These are phyloP conservation scores for Drosophila conformis DNA, from an alignment of 2,888 invertebrate genomes.

Conservation along the genomic window DNA sequence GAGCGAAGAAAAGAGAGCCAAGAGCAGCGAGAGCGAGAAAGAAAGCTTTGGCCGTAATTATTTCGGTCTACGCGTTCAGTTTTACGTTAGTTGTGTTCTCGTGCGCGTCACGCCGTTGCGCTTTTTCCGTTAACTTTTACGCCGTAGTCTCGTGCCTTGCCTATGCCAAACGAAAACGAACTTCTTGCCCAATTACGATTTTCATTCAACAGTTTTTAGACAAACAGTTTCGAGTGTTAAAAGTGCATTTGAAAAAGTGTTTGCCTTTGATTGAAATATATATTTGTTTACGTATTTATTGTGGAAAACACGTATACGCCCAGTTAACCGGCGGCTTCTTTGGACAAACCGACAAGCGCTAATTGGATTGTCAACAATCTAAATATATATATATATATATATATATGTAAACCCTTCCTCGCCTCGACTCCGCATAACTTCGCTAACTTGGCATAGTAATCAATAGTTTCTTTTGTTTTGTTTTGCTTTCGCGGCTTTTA, in stretches of 20 bases:
- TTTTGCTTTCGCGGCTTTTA: slow-evolving; percentile 50
- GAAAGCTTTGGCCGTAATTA: slow-evolving; percentile 34
- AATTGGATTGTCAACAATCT: slow-evolving; percentile 76
- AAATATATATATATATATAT: background rate
- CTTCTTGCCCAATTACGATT: slow-evolving; percentile 1
- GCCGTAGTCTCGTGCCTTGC: slow-evolving; percentile 28
- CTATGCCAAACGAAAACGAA: slow-evolving; percentile 16
- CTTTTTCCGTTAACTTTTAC: slow-evolving; percentile 24
- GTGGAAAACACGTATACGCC: slow-evolving; percentile 36
- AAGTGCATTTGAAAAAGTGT: slow-evolving; percentile 6
- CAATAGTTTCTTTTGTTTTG: slow-evolving; percentile 63
- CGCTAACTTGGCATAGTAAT: slow-evolving; percentile 53
- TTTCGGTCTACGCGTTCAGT: slow-evolving; percentile 55
- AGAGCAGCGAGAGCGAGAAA: slow-evolving; percentile 41
- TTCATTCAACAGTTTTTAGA: slow-evolving; percentile 5
- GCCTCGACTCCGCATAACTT: slow-evolving; percentile 73
- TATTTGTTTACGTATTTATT: background rate
- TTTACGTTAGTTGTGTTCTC: slow-evolving; percentile 72
- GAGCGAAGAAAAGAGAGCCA: slow-evolving; percentile 36
- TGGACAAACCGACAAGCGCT: slow-evolving; percentile 40
- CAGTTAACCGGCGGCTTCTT: slow-evolving; percentile 40
- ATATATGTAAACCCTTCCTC: slow-evolving; percentile 5
- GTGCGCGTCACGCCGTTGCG: slow-evolving; percentile 59
- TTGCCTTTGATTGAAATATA: slow-evolving; percentile 8
- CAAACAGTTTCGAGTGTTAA: background rate